A percentile compares a stretch with the other conserved stretches of the same genome.
These are phyloP conservation scores for Rhogogaster chlorosoma DNA, from an alignment of 2,888 invertebrate species.

Conservation along the genomic window DNA sequence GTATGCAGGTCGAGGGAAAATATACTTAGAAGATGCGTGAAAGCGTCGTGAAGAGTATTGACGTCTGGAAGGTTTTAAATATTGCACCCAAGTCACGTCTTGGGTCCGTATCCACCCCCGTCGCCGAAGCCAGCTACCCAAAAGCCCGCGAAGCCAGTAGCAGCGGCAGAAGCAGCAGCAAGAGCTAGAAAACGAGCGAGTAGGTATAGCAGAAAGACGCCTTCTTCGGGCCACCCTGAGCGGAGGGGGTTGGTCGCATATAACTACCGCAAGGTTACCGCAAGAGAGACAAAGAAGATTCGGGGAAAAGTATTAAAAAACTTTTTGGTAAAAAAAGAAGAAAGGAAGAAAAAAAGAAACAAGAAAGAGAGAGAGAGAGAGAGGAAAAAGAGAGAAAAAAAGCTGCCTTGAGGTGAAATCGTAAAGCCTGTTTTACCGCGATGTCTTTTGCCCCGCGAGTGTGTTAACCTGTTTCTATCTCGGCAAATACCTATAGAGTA, in stretches of 20 bases:
- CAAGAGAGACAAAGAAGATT: conserved; percentile 64
- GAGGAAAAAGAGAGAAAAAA: background rate
- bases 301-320: conserved; percentile 47
- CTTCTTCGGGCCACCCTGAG: conserved; percentile 30
- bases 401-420: conserved; percentile 9
- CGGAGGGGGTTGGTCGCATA: conserved; percentile 66
- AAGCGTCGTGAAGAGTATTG: conserved; percentile 72
- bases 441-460: conserved; percentile 3
- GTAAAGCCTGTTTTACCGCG: conserved; percentile 45
- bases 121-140: conserved; percentile 50
- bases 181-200: conserved; percentile 5
- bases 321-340: background rate
- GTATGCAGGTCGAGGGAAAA: conserved; percentile 28
- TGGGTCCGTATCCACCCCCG: conserved; percentile 70
- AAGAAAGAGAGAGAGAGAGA: background rate
- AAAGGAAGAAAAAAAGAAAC: background rate
- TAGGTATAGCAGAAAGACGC: background rate
- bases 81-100: conserved; percentile 77
- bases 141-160: conserved; percentile 50
- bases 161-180: background rate
- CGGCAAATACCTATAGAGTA: background rate
- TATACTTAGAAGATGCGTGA: conserved; percentile 58
- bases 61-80: conserved; percentile 74
- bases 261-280: conserved; percentile 72
- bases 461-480: conserved; percentile 35